Conservation (phyloP, 2,113 vertebrate species). For the Ciconia maguari region DNA sequence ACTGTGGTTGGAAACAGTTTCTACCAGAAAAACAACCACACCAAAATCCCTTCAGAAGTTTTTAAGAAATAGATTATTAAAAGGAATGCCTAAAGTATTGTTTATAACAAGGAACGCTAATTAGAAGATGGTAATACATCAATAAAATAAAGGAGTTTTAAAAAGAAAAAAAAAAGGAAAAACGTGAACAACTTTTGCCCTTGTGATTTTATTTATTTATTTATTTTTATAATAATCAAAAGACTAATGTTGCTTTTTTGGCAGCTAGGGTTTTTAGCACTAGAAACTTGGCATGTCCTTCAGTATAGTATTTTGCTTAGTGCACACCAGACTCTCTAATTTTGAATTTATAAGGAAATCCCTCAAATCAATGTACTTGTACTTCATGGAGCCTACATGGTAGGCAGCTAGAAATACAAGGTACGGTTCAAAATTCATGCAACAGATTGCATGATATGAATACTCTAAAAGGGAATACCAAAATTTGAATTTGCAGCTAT, state of each 20-base stretch:
- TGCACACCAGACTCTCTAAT: not conserved
- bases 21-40: not conserved
- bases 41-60: not conserved
- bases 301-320: not conserved
- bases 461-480: not conserved
- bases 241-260: not conserved
- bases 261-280: not conserved
- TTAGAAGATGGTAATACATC: not conserved
- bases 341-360: not conserved
- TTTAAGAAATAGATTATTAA: not conserved
- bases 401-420: not conserved
- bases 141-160: not conserved
- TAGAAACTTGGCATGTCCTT: not conserved
- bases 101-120: not conserved
- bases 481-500: not conserved
- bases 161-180: not conserved
- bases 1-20: not conserved
- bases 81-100: not conserved
- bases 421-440: not conserved
- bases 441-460: not conserved
- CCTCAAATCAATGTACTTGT: not conserved
- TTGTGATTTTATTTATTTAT: not conserved
- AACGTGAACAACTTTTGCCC: accelerated
- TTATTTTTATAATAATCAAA: not conserved
- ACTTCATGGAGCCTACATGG: not conserved